Percentiles rank a stretch among this genome's conserved stretches.
These are phyloP conservation scores for Anguilla megastoma DNA, from an alignment of 2,797 vertebrate genomes.

Conservation along the genomic window DNA sequence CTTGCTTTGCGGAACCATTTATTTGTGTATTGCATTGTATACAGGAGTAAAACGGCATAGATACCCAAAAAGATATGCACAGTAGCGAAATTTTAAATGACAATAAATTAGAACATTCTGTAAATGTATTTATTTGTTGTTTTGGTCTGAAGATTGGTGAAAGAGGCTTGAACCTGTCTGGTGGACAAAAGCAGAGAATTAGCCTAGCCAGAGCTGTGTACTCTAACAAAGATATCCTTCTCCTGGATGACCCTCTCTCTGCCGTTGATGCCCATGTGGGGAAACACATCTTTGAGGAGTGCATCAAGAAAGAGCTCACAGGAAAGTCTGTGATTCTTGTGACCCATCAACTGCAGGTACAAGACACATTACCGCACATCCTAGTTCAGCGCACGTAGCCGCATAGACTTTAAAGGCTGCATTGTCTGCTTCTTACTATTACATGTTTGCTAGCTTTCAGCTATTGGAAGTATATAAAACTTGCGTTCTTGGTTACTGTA, in stretches of 20 bases:
- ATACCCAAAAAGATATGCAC: not conserved
- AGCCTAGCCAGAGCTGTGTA: constrained; percentile 77
- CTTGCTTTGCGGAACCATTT: not conserved
- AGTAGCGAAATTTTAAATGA: not conserved
- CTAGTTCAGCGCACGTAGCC: not conserved
- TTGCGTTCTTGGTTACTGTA: not conserved
- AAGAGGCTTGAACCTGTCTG: constrained; percentile 76
- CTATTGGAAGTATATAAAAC: not conserved
- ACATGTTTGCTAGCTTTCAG: not conserved
- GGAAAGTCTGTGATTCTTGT: constrained; percentile 74
- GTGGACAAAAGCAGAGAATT: constrained; percentile 80
- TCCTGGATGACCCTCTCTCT: constrained; percentile 78
- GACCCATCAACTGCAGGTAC: constrained; percentile 80
- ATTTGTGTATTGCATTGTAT: not conserved
- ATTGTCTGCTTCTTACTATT: not conserved
- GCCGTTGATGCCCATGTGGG: constrained; percentile 77
- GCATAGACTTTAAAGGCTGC: not conserved
- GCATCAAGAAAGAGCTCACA: constrained; percentile 70
- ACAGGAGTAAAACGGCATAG: not conserved
- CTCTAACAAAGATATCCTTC: constrained; percentile 71
- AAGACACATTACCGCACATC: not conserved
- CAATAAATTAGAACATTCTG: not conserved
- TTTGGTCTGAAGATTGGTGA: constrained; percentile 71
- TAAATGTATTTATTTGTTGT: constrained; percentile 28
- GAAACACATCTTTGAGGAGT: constrained; percentile 78